Evolutionary conservation across 1,140 invertebrate species (phyloP), one percentile per base, ranked within the genome.

Genomic region (Acromyrmex echinatior): DNA sequence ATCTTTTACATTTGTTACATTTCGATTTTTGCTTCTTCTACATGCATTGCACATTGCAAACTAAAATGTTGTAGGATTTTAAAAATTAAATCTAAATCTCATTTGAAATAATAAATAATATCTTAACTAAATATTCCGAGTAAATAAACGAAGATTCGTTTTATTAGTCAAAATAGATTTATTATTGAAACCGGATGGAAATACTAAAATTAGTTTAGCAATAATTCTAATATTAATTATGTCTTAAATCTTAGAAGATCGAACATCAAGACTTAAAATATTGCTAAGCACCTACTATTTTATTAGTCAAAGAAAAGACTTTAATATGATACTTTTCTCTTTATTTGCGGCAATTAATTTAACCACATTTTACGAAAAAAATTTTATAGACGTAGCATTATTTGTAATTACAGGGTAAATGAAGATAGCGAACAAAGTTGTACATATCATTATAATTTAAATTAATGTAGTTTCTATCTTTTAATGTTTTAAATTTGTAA

Each of bases 381-480:
- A 16, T 2, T 39, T 70, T 28, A 39, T 9, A 58, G 10, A 45
- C 5, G 18, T 25, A 39, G 1, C 28, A 68, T 68, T 65, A 31
- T 63, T 78, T 66, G 39, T 35, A 80, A 53, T 53, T 66, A 51
- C 62, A 60, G 28, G 51, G 31, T 80, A 53, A 79, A 45, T 49
- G 21, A 65, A 66, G 12, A 45, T 66, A 56, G 31, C 18, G 6
- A 25, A 2, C 10, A 58, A 39, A 25, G 9, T 81, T 58, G 28
- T 81, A 81, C 63, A 70, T 80, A 80, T 81, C 78, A 3, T 66
- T 16, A 63, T 39, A 51, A 79, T 39, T 4, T 21, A 7, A 81
- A 70, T 49, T 6, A 16, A 49, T 28, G n/a, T 5, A 16, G 35
- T 63, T 62, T 77, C 9, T 79, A 62, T 1, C n/a, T 66, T 51